Conservation (phyloP, 2,797 vertebrate species). For the Prunella strophiata region DNA sequence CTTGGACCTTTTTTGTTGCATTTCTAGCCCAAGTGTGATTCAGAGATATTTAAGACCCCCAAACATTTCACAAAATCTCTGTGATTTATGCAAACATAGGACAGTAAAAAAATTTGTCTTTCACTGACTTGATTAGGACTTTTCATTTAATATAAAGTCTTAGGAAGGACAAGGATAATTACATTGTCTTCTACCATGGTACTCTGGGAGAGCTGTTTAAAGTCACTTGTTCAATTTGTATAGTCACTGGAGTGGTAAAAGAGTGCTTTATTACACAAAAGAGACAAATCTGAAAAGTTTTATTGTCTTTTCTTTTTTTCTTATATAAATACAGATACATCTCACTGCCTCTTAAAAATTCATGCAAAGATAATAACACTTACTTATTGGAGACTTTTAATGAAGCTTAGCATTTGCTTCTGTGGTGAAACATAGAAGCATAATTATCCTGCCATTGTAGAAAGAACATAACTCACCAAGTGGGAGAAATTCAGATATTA, state of each 20-base stretch:
- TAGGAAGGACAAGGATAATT: not conserved
- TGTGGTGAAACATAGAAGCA: not conserved
- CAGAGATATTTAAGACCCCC: not conserved
- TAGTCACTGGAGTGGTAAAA: not conserved
- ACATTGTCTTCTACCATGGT: not conserved
- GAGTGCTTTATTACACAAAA: not conserved
- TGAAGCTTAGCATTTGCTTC: slow-evolving; percentile 28
- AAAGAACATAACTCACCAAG: not conserved
- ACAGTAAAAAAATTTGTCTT: not conserved
- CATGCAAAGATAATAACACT: not conserved
- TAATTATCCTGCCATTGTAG: slow-evolving; percentile 2
- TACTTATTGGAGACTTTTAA: not conserved
- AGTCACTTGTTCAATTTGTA: not conserved
- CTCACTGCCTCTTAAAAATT: slow-evolving; percentile 23
- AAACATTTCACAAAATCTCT: not conserved
- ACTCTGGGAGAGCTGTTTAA: not conserved
- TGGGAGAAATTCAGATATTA: not conserved
- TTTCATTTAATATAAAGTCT: not conserved
- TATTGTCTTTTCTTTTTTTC: not conserved
- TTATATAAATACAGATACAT: slow-evolving; percentile 29
- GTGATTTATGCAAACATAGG: not conserved
- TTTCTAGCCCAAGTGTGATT: not conserved
- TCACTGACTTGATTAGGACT: not conserved
- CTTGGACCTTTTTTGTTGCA: not conserved
- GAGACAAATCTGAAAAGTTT: not conserved